Evolutionary conservation across 2,888 invertebrate genomes (phyloP).

Genomic region (Ecdyonurus torrentis): DNA sequence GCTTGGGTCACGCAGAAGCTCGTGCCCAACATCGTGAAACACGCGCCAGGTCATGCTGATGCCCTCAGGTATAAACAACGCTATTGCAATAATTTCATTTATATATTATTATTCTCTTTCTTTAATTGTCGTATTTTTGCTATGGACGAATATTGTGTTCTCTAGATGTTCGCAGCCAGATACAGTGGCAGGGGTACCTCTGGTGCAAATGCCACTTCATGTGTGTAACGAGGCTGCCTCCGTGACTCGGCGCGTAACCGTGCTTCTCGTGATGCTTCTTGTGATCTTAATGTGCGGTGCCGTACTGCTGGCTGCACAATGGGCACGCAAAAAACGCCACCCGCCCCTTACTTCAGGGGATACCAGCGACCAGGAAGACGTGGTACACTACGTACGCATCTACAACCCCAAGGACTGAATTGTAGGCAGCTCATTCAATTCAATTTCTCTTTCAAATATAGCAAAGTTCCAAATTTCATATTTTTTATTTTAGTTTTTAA

Average conservation of each 20-base stretch:
- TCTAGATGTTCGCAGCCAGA: not conserved
- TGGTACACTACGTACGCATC: not conserved
- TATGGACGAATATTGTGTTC: too few relatives aligned
- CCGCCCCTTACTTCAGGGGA: not conserved
- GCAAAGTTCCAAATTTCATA: too few relatives aligned
- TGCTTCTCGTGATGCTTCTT: not conserved
- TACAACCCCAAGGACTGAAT: not conserved
- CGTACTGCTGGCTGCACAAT: not conserved
- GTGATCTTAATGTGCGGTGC: not conserved
- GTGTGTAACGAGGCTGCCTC: not conserved
- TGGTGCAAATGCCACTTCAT: not conserved
- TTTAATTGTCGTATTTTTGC: too few relatives aligned
- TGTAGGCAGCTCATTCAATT: too few relatives aligned
- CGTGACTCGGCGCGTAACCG: not conserved
- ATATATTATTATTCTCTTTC: too few relatives aligned
- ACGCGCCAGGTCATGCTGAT: not conserved
- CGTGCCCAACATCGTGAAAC: not conserved
- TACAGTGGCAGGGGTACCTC: not conserved
- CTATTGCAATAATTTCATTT: too few relatives aligned
- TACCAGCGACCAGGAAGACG: not conserved
- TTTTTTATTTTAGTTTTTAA: too few relatives aligned
- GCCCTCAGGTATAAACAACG: not conserved
- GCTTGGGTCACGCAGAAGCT: not conserved
- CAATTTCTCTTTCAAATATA: too few relatives aligned
- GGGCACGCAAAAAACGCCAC: not conserved